phyloP scores from a whole-genome alignment of 2,113 vertebrate species.

The Neofelis nebulosa region DNA sequence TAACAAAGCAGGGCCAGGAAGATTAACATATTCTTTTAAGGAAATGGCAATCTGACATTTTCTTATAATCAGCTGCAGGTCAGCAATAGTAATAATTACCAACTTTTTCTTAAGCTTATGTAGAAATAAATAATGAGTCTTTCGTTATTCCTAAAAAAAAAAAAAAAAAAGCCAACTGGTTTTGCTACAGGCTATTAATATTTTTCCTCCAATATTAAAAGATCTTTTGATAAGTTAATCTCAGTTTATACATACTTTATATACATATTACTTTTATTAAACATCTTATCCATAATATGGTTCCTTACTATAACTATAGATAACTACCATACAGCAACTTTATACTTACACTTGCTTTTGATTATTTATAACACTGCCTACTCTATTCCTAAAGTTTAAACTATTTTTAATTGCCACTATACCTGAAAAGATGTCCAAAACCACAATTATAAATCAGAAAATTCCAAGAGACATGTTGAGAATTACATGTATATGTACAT shows the following conservation, averaged over 20 bases:
- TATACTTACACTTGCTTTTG: slow-evolving; percentile 72
- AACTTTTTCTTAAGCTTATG: slow-evolving; percentile 39
- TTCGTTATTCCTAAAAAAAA: neutral
- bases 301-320: slow-evolving; percentile 76
- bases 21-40: neutral
- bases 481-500: slow-evolving; percentile 75
- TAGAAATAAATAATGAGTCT: neutral
- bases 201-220: slow-evolving; percentile 53
- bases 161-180: slow-evolving; percentile 16
- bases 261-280: slow-evolving; percentile 82
- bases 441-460: slow-evolving; percentile 71
- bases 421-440: slow-evolving; percentile 69
- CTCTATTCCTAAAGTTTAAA: slow-evolving; percentile 76
- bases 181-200: slow-evolving; percentile 48
- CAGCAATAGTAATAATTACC: slow-evolving; percentile 4
- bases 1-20: neutral
- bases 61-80: slow-evolving; percentile 54
- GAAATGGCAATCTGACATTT: slow-evolving; percentile 12
- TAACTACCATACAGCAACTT: slow-evolving; percentile 75
- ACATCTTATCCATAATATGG: slow-evolving; percentile 81
- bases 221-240: slow-evolving; percentile 62
- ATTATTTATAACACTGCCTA: slow-evolving; percentile 77
- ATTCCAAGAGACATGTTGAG: slow-evolving; percentile 72
- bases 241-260: slow-evolving; percentile 77
- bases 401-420: slow-evolving; percentile 74